Evolutionary conservation across 2,797 vertebrate genomes (phyloP).

Genomic region (Sparus aurata): DNA sequence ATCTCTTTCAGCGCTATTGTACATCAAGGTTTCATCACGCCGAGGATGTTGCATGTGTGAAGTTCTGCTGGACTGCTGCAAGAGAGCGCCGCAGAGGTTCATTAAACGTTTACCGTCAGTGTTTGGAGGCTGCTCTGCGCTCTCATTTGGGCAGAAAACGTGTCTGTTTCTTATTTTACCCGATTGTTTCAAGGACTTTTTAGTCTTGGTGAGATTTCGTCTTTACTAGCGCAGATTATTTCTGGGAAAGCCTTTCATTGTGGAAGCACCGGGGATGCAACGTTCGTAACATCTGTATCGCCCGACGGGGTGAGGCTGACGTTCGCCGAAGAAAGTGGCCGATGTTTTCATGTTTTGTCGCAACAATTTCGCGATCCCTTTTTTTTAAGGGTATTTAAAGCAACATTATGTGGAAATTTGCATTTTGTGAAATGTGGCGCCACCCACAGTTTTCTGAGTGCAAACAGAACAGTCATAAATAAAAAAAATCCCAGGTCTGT

Average conservation of each 20-base stretch:
- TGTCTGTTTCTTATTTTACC: slow-evolving; percentile 53
- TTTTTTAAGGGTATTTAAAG: neutral
- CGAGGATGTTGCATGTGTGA: slow-evolving; percentile 14
- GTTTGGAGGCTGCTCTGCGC: slow-evolving; percentile 20
- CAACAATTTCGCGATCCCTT: neutral
- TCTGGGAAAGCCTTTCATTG: neutral
- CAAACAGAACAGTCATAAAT: no score
- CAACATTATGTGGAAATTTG: no score
- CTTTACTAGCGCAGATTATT: neutral
- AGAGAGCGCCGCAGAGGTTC: slow-evolving; percentile 28
- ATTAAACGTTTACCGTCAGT: slow-evolving; percentile 35
- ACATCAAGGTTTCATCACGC: slow-evolving; percentile 27
- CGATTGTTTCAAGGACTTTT: slow-evolving; percentile 32
- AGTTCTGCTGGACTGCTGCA: slow-evolving; percentile 16
- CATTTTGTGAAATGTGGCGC: no score
- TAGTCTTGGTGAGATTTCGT: slow-evolving; percentile 29
- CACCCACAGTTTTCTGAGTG: no score
- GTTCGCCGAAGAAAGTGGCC: no score
- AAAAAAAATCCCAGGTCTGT: no score
- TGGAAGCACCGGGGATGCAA: no score
- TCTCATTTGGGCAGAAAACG: slow-evolving; percentile 33
- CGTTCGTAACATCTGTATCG: no score
- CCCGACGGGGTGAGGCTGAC: no score
- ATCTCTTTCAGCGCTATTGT: slow-evolving; percentile 43
- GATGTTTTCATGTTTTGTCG: no score